Evolutionary conservation across 2,888 invertebrate genomes (phyloP).

Genomic region (Cataglyphis albicans): DNA sequence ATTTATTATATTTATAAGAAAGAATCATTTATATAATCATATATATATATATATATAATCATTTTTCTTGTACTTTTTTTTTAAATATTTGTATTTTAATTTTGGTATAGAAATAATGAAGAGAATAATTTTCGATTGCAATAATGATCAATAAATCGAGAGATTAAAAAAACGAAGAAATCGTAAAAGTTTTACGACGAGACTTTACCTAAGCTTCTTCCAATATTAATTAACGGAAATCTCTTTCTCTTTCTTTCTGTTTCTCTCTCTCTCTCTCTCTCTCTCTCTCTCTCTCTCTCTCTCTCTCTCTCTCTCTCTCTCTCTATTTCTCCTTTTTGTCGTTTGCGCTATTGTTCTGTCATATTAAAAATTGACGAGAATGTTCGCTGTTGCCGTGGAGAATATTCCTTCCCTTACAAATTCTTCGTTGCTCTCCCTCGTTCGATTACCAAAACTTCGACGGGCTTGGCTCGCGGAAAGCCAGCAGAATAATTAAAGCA

Average conservation of each 20-base stretch:
- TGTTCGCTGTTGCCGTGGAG: conserved; percentile 61
- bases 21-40: not conserved
- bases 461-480: conserved; percentile 53
- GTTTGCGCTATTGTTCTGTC: conserved; percentile 47
- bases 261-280: not conserved
- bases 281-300: not conserved
- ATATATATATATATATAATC: not conserved
- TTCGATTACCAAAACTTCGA: conserved; percentile 74
- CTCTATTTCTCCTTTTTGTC: conserved; percentile 3
- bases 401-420: conserved; percentile 46
- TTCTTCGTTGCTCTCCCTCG: conserved; percentile 54
- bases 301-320: not conserved
- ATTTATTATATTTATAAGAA: not conserved
- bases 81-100: not conserved
- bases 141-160: not conserved
- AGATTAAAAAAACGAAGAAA: conserved; percentile 42
- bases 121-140: conserved; percentile 4
- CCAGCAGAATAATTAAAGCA: conserved; percentile 77
- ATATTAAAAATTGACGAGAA: conserved; percentile 67
- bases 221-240: conserved; percentile 58
- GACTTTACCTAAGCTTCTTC: conserved; percentile 32
- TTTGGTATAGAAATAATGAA: not conserved
- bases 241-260: no score
- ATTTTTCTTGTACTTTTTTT: conserved; percentile 20
- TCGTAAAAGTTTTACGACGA: conserved; percentile 57